Evolutionary conservation across 2,888 invertebrate genomes (phyloP).

Genomic region (Ptycholaimellus sp.): DNA sequence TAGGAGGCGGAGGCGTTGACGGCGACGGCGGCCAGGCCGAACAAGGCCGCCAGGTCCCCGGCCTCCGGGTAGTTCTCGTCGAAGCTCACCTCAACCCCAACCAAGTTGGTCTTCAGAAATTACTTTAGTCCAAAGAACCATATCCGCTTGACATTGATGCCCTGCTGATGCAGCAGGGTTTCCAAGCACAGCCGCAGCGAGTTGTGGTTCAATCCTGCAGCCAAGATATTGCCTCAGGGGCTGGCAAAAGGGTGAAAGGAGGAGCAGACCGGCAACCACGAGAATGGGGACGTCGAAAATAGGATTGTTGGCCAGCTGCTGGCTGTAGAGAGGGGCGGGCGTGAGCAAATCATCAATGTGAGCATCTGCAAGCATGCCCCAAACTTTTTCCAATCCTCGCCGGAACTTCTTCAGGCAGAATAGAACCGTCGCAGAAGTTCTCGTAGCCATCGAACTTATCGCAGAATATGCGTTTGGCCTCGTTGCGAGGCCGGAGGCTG

Average conservation of each 20-base stretch:
- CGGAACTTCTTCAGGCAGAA: not conserved
- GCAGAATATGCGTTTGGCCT: conserved; percentile 28
- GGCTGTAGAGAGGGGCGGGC: conserved; percentile 25
- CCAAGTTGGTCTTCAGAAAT: not conserved
- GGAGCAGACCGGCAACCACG: conserved; percentile 27
- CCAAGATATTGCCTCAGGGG: too few species aligned
- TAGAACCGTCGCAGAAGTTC: conserved; percentile 28
- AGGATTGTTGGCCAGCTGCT: conserved; percentile 20
- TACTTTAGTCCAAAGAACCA: not conserved
- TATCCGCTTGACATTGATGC: conserved; percentile 26
- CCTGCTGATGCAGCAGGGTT: conserved; percentile 34
- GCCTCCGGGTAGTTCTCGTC: conserved; percentile 29
- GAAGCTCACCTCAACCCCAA: conserved; percentile 8
- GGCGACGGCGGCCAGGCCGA: conserved; percentile 25
- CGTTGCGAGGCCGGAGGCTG: conserved; percentile 22
- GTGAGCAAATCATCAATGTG: conserved; percentile 27
- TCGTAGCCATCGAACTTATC: conserved; percentile 29
- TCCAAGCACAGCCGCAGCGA: conserved; percentile 29
- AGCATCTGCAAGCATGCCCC: conserved; percentile 14
- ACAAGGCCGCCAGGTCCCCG: conserved; percentile 26
- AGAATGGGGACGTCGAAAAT: conserved; percentile 30
- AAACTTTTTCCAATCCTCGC: not conserved
- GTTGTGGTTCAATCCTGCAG: conserved; percentile 26
- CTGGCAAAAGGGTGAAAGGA: not conserved
- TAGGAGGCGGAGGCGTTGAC: conserved; percentile 24